Conservation (phyloP, 1,140 invertebrate genomes). For the Meloidogyne exigua region DNA sequence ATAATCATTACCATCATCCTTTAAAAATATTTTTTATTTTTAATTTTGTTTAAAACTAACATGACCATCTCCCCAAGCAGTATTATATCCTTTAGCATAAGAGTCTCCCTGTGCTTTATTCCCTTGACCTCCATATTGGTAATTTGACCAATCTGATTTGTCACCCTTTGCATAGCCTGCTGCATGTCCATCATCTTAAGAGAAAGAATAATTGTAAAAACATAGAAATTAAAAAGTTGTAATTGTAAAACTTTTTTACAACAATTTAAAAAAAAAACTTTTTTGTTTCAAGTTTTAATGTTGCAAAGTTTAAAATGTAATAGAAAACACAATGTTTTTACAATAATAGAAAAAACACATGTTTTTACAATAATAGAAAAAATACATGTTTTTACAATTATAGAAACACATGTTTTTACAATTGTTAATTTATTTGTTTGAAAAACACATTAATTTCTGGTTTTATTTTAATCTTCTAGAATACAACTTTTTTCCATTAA, state of each 20-base stretch:
- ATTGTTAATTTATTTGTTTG: too few relatives aligned
- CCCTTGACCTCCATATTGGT: conserved; percentile 43
- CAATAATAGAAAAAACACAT: not conserved
- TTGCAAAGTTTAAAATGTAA: too few relatives aligned
- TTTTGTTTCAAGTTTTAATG: too few relatives aligned
- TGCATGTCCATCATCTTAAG: conserved; percentile 26
- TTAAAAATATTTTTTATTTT: not conserved
- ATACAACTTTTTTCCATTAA: not conserved
- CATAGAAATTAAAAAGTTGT: not conserved
- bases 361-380: too few relatives aligned
- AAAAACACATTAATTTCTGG: not conserved
- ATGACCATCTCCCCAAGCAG: conserved; percentile 29
- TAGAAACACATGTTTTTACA: too few relatives aligned
- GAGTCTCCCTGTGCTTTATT: conserved; percentile 32
- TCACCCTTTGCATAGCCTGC: conserved; percentile 37
- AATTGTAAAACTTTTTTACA: too few relatives aligned
- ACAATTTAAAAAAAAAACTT: too few relatives aligned
- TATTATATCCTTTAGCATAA: conserved; percentile 34
- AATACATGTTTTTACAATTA: not conserved
- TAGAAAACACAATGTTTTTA: too few relatives aligned
- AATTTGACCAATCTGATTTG: conserved; percentile 42
- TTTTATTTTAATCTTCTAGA: too few relatives aligned
- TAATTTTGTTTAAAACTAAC: not conserved
- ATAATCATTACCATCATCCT: conserved; percentile 22
- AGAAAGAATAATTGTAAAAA: not conserved